phyloP scores from a whole-genome alignment of 1,140 invertebrate genomes.

The Chironomus striatipennis region DNA sequence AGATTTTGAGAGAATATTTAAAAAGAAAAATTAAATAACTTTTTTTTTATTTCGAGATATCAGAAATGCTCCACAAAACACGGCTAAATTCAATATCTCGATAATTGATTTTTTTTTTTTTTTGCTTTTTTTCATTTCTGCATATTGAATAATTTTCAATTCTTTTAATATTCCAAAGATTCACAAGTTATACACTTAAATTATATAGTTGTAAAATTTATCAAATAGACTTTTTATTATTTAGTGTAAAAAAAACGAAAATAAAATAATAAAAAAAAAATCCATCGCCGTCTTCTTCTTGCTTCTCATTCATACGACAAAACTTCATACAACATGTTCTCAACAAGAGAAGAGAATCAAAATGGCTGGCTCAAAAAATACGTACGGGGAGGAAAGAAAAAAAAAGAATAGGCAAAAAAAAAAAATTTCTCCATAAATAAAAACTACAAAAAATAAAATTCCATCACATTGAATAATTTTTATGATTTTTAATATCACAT shows the following conservation, averaged over 20 bases:
- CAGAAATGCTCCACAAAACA: background rate
- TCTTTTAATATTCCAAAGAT: background rate
- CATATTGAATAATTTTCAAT: background rate
- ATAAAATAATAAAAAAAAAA: background rate
- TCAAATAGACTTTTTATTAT: background rate
- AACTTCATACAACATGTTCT: slow-evolving; percentile 12
- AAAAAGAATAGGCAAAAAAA: background rate
- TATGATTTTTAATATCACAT: background rate
- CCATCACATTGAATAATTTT: background rate
- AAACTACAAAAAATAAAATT: background rate
- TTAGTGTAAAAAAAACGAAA: background rate
- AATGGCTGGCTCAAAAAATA: background rate
- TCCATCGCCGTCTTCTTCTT: slow-evolving; percentile 10
- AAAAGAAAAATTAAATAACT: background rate
- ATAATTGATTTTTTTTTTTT: background rate
- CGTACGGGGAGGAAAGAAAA: background rate
- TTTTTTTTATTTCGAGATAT: background rate
- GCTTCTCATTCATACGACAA: background rate
- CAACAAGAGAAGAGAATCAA: slow-evolving; percentile 12
- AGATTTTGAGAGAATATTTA: background rate
- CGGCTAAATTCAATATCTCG: background rate
- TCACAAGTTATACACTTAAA: background rate
- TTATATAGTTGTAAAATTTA: background rate
- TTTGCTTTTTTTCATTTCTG: slow-evolving; percentile 16
- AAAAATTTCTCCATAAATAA: background rate